Percentiles rank a stretch among this genome's conserved stretches.
phyloP scores from a whole-genome alignment of 2,888 invertebrate species.

The Chrysina gloriosa region DNA sequence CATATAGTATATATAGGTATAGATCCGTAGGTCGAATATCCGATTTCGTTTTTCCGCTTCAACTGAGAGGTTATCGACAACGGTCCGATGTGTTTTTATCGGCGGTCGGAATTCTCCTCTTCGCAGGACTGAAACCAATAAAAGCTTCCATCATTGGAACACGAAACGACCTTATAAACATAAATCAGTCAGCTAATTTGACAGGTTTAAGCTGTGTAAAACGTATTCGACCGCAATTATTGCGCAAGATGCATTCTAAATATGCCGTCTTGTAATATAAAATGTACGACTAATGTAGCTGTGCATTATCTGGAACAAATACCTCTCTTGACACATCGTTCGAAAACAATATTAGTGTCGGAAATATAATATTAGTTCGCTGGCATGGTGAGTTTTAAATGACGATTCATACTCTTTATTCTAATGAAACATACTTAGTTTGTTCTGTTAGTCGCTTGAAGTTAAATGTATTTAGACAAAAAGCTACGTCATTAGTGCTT shows the following conservation, averaged over 20 bases:
- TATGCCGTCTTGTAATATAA: background rate
- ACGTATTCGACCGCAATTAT: conserved; percentile 19
- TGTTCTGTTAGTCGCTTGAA: too few relatives aligned
- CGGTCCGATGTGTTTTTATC: conserved; percentile 32
- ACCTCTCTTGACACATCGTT: background rate
- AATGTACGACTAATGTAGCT: background rate
- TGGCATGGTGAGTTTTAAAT: too few relatives aligned
- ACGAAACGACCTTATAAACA: conserved; percentile 30
- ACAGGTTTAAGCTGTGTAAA: conserved; percentile 23
- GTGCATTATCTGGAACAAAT: background rate
- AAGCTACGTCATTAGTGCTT: background rate
- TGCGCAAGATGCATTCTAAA: conserved; percentile 13
- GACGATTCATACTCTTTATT: too few relatives aligned
- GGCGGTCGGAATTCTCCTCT: conserved; percentile 19
- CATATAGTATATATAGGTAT: conserved; percentile 18
- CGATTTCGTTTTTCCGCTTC: conserved; percentile 35
- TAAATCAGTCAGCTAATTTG: conserved; percentile 34
- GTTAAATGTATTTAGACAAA: too few relatives aligned
- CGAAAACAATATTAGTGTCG: too few relatives aligned
- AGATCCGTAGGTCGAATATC: conserved; percentile 33
- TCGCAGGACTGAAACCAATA: conserved; percentile 26
- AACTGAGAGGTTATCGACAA: conserved; percentile 35
- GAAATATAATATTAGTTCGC: too few relatives aligned
- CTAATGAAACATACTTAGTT: too few relatives aligned
- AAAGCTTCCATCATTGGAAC: conserved; percentile 29